Conservation (phyloP, 2,797 vertebrate genomes). For the Carcharodon carcharias region DNA sequence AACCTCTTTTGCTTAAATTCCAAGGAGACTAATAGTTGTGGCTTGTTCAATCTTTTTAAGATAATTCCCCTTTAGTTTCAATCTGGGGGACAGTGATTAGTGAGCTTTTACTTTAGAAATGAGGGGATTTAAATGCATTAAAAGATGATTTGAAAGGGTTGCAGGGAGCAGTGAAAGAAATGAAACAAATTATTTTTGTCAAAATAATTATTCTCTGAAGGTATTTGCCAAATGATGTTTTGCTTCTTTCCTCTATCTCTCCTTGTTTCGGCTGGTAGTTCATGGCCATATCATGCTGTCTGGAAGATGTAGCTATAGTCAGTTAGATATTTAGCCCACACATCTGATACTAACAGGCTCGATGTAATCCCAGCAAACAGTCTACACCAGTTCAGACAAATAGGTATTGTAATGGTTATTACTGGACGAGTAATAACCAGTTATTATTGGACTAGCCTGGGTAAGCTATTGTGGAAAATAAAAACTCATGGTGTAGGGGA, state of each 20-base stretch:
- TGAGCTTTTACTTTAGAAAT: slow-evolving; percentile 27
- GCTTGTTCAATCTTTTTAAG: slow-evolving; percentile 25
- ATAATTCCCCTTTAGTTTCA: slow-evolving; percentile 28
- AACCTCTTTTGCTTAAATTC: neutral
- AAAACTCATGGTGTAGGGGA: too few species aligned
- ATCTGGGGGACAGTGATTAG: slow-evolving; percentile 33
- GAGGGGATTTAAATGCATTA: slow-evolving; percentile 37
- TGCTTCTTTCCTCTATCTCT: neutral
- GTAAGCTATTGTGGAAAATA: neutral
- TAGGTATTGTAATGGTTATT: neutral
- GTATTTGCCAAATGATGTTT: slow-evolving; percentile 10
- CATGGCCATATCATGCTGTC: neutral
- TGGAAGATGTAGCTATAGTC: neutral
- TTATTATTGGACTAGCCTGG: neutral
- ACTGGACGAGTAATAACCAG: neutral
- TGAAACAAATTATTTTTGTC: slow-evolving; percentile 22
- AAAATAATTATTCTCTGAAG: slow-evolving; percentile 25
- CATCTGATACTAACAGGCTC: neutral
- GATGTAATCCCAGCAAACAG: neutral
- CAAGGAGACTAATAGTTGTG: neutral
- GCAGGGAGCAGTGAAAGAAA: neutral
- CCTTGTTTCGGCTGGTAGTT: neutral
- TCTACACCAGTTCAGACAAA: neutral
- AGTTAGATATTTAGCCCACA: neutral
- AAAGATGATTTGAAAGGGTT: slow-evolving; percentile 26